phyloP scores from a whole-genome alignment of 2,888 invertebrate genomes.

The Melolontha melolontha region DNA sequence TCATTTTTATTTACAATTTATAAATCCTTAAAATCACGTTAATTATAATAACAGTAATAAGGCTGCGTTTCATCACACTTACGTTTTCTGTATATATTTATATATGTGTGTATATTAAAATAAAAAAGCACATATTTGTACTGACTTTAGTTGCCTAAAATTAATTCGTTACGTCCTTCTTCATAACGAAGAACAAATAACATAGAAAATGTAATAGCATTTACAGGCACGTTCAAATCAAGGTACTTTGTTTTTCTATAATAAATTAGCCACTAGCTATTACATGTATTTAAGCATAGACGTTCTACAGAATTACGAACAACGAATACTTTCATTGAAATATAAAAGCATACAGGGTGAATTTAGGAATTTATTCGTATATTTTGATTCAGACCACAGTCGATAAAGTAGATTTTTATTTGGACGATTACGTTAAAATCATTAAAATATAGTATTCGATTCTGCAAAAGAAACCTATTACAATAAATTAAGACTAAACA shows the following conservation, averaged over 20 bases:
- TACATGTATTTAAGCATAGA: slow-evolving; percentile 12
- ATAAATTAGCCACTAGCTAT: slow-evolving; percentile 11
- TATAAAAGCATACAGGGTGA: slow-evolving; percentile 30
- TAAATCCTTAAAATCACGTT: slow-evolving; percentile 32
- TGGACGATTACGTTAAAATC: too few species aligned
- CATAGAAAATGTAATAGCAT: slow-evolving; percentile 45
- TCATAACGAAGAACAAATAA: slow-evolving; percentile 52
- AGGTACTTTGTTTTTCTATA: slow-evolving; percentile 10
- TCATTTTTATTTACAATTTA: slow-evolving; percentile 30
- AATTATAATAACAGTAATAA: slow-evolving; percentile 24
- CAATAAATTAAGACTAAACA: slow-evolving; percentile 24
- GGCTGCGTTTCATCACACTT: slow-evolving; percentile 28
- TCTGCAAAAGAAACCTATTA: slow-evolving; percentile 5
- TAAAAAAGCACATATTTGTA: slow-evolving; percentile 57
- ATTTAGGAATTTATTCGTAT: slow-evolving; percentile 1
- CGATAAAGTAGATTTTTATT: background rate
- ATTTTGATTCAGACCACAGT: background rate
- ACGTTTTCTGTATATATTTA: slow-evolving; percentile 3
- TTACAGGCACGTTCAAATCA: slow-evolving; percentile 25
- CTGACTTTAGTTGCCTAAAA: slow-evolving; percentile 48
- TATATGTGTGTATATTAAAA: slow-evolving; percentile 24
- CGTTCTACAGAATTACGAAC: slow-evolving; percentile 24
- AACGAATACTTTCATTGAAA: slow-evolving; percentile 18
- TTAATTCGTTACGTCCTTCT: slow-evolving; percentile 54
- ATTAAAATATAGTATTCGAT: slow-evolving; percentile 3